Percentiles rank a stretch among this genome's conserved stretches.
phyloP scores from a whole-genome alignment of 1,140 invertebrate species.

The Aphidius ervi region DNA sequence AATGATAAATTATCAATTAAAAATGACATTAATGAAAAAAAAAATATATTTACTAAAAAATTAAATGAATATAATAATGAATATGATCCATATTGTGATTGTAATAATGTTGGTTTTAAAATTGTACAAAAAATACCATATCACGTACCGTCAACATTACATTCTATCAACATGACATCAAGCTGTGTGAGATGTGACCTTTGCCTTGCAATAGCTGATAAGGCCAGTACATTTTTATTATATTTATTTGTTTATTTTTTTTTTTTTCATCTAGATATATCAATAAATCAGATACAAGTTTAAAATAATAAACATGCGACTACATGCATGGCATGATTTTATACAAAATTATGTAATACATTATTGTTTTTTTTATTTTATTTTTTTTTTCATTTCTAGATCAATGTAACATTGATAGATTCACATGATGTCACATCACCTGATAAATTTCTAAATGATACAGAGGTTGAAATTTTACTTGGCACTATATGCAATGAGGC shows the following conservation, averaged over 20 bases:
- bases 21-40: no score
- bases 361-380: background rate
- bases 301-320: background rate
- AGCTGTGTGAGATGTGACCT: constrained; percentile 41
- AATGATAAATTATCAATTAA: no score
- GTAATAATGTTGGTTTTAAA: constrained; percentile 24
- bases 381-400: constrained; percentile 28
- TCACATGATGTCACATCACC: constrained; percentile 29
- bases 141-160: constrained; percentile 5
- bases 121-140: constrained; percentile 37
- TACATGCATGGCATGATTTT: background rate
- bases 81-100: constrained; percentile 29
- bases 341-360: background rate
- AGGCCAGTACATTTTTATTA: constrained; percentile 26
- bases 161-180: constrained; percentile 34
- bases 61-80: constrained; percentile 18
- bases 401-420: constrained; percentile 36
- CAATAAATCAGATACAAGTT: background rate
- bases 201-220: constrained; percentile 37
- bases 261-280: background rate
- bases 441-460: constrained; percentile 28
- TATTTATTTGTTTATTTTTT: background rate
- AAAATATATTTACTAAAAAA: background rate
- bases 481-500: constrained; percentile 36
- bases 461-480: constrained; percentile 28